phyloP scores from a whole-genome alignment of 1,140 invertebrate species.

The Heliothis subflexa region DNA sequence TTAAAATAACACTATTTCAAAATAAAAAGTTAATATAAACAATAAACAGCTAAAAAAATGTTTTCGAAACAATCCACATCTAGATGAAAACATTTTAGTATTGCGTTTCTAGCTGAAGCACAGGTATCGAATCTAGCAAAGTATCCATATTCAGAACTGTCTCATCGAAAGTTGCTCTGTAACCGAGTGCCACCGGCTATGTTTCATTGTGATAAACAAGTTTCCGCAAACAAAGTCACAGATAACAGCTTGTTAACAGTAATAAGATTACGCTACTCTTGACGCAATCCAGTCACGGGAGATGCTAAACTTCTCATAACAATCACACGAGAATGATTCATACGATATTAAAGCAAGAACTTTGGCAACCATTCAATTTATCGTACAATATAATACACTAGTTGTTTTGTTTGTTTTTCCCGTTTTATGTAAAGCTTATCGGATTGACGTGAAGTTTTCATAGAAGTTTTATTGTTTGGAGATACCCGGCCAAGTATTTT shows the following conservation, averaged over 20 bases:
- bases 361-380: slow-evolving; percentile 32
- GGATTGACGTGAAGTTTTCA: slow-evolving; percentile 20
- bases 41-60: no score
- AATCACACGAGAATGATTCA: slow-evolving; percentile 23
- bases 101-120: no score
- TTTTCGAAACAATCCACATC: no score
- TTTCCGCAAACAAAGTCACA: no score
- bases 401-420: not conserved
- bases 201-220: not conserved
- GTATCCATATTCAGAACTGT: no score
- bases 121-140: no score
- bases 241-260: not conserved
- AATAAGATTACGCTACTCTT: slow-evolving; percentile 16
- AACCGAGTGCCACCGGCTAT: no score
- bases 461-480: not conserved
- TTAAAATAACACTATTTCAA: no score
- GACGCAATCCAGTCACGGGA: slow-evolving; percentile 4
- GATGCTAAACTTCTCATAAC: slow-evolving; percentile 20
- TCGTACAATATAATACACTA: not conserved
- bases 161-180: no score
- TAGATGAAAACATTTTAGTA: no score
- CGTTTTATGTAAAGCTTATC: slow-evolving; percentile 27
- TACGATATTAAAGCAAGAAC: slow-evolving; percentile 6
- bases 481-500: no score
- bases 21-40: no score